Percentiles rank a stretch among this genome's conserved stretches.
phyloP scores from a whole-genome alignment of 2,888 invertebrate species.

The Ypsolopha scabrella region DNA sequence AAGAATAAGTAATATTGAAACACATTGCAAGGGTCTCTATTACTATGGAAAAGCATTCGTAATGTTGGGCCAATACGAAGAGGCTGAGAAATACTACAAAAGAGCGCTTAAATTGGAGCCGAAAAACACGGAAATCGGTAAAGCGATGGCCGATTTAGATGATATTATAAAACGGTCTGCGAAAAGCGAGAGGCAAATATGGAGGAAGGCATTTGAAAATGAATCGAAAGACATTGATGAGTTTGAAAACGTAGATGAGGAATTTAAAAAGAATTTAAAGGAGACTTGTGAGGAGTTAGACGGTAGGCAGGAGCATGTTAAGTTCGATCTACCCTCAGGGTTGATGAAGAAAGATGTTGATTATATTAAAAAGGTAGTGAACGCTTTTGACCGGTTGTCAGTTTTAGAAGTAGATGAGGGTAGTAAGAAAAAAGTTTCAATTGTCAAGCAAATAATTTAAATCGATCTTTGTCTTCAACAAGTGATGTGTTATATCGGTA shows the following conservation, averaged over 20 bases:
- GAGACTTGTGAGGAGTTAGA: slow-evolving; percentile 48
- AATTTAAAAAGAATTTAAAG: slow-evolving; percentile 34
- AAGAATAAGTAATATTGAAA: slow-evolving; percentile 32
- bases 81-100: slow-evolving; percentile 39
- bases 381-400: slow-evolving; percentile 27
- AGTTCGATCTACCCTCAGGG: slow-evolving; percentile 41
- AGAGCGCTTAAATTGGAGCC: slow-evolving; percentile 54
- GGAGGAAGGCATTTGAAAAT: slow-evolving; percentile 39
- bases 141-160: slow-evolving; percentile 34
- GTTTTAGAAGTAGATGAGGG: slow-evolving; percentile 35
- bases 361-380: slow-evolving; percentile 35
- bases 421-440: slow-evolving; percentile 28
- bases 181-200: slow-evolving; percentile 35
- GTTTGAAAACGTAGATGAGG: slow-evolving; percentile 36
- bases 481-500: too few relatives aligned
- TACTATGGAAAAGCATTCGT: slow-evolving; percentile 45
- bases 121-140: slow-evolving; percentile 49
- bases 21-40: slow-evolving; percentile 46
- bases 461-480: too few relatives aligned
- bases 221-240: slow-evolving; percentile 20
- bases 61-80: slow-evolving; percentile 33
- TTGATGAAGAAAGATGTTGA: slow-evolving; percentile 33
- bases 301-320: slow-evolving; percentile 29
- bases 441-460: slow-evolving; percentile 26
- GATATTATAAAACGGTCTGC: slow-evolving; percentile 22